Percentiles rank a stretch among this genome's conserved stretches.
Conservation (phyloP, 1,140 invertebrate species). For the Trichomalopsis sarcophagae region DNA sequence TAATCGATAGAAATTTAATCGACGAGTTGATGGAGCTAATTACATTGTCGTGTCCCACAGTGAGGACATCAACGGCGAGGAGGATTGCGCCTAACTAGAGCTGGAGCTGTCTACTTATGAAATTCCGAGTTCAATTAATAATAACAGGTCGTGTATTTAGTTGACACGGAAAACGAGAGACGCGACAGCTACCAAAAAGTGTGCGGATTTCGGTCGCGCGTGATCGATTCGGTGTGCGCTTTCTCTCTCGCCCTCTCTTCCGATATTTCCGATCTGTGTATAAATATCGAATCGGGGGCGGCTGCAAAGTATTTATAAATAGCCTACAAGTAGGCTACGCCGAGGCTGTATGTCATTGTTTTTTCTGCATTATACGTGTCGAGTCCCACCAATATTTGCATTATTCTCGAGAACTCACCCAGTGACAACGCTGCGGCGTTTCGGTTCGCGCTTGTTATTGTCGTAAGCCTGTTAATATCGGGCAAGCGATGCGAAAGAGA, state of each 20-base stretch:
- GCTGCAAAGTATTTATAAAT: conserved; percentile 31
- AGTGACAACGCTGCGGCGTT: too few relatives aligned
- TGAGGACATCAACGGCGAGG: too few relatives aligned
- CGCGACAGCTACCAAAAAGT: conserved; percentile 8
- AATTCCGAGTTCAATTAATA: conserved; percentile 21
- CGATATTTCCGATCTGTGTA: conserved; percentile 33
- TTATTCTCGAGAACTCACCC: background rate
- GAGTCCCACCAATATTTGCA: background rate
- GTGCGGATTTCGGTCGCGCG: background rate
- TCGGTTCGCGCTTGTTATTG: too few relatives aligned
- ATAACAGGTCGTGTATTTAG: background rate
- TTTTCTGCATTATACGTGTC: background rate
- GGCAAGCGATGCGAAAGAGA: too few relatives aligned
- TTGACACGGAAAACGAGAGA: conserved; percentile 5
- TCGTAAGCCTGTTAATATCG: too few relatives aligned
- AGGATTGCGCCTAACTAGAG: background rate
- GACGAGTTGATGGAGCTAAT: background rate
- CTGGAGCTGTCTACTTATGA: background rate
- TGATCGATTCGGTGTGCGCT: conserved; percentile 14
- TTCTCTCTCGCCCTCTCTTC: too few relatives aligned
- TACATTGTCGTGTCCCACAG: background rate
- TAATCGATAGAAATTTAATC: background rate
- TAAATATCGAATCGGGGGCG: conserved; percentile 31
- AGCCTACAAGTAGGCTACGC: conserved; percentile 23
- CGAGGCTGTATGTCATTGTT: conserved; percentile 3